Base-by-base conservation (phyloP, 2,113 vertebrate genomes). In the Podocnemis expansa region DNA sequence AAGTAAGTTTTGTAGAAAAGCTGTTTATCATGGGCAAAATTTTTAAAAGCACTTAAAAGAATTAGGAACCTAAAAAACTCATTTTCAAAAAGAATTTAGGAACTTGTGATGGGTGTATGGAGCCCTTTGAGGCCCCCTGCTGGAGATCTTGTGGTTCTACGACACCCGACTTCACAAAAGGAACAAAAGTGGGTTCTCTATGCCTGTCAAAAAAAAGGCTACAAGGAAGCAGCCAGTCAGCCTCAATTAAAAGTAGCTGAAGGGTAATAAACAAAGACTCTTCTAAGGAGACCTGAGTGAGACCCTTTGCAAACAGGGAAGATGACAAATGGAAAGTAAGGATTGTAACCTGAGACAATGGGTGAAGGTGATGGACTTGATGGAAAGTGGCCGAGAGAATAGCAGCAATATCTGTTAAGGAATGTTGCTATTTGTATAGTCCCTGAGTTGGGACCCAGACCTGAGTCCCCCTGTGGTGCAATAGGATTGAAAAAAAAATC, bases 1-100 rank as follows among this genome's bases (percentile, higher is more conserved):
- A 90, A 88, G 89, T 82, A 84, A 89, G 43, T 92, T 63, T 75
- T 89, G 41, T 76, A 91, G 86, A 45, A 78, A 16, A 89, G 76
- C 82, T 88, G 79, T 55, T 95, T 73, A 91, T 89, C 89, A 84
- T 89, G 88, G 80, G 84, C 80, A 90, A 94, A 95, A 82, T 63
- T 75, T 60, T 67, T 84, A 70, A 89, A 91, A 92, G 24, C 55
- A 47, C 34, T 54, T 58, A 93, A 58, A 58, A 51, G 89, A 88
- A 27, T 86, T 94, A 80, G 4, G 41, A 86, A 4, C 82, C 34
- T 49, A 58, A 95, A 58, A 95, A 92, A n/a, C 31, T 17, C 17
- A 58, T 92, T 96, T 90, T 88, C 89, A 88, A 94, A 96, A 91
- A 75, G 41, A 83, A 21, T 5, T 56, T 43, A 87, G 21, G 34